phyloP scores from a whole-genome alignment of 2,113 vertebrate genomes.

The Apeltes quadracus region DNA sequence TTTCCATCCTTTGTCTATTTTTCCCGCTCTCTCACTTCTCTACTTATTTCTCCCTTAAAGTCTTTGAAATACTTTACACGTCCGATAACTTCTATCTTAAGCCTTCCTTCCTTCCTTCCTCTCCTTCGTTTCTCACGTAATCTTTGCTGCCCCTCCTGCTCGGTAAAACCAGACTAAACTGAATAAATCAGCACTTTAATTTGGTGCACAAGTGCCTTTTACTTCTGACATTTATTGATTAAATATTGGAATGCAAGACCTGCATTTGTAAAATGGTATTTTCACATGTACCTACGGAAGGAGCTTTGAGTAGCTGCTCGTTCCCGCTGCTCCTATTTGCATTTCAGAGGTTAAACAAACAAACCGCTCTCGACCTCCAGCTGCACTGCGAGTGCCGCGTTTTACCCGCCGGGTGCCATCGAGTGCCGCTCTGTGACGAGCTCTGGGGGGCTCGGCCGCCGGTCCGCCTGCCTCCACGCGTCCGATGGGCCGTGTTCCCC shows the following conservation, averaged over 20 bases:
- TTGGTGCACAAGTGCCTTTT: background rate
- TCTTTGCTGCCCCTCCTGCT: background rate
- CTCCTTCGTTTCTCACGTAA: background rate
- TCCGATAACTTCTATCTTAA: background rate
- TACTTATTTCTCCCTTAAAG: background rate
- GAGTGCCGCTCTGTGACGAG: background rate
- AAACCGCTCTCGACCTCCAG: constrained; percentile 1
- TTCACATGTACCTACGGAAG: too few species aligned
- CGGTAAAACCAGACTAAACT: background rate
- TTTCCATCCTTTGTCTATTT: background rate
- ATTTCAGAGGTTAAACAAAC: background rate
- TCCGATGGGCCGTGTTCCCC: too few species aligned
- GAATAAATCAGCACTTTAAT: background rate
- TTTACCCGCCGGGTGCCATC: too few species aligned
- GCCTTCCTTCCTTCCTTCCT: background rate
- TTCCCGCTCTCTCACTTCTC: background rate
- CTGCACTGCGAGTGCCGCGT: background rate
- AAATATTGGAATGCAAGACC: constrained; percentile 3
- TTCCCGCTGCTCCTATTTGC: constrained; percentile 1
- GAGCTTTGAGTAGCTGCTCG: background rate
- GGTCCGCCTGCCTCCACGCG: too few species aligned
- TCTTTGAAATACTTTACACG: background rate
- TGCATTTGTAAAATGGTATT: background rate
- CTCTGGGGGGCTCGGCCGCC: background rate
- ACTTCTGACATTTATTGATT: background rate